Conservation (phyloP, 2,113 vertebrate species). For the Garra rufa region DNA sequence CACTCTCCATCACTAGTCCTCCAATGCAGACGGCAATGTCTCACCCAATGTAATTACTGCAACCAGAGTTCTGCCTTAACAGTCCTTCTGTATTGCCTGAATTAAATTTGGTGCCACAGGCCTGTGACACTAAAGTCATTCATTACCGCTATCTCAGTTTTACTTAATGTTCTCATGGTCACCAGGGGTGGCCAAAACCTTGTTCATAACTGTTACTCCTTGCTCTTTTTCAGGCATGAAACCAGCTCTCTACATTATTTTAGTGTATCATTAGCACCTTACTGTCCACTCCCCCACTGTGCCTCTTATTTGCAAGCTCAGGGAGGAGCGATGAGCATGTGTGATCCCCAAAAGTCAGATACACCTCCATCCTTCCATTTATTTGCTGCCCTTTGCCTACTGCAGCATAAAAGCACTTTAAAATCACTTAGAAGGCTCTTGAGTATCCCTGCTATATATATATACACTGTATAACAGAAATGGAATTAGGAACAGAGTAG, state of each 20-base stretch:
- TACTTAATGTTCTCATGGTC: constrained; percentile 55
- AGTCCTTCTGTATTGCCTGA: constrained; percentile 48
- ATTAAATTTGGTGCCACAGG: constrained; percentile 50
- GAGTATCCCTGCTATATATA: constrained; percentile 20
- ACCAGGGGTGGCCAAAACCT: constrained; percentile 11
- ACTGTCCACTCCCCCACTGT: constrained; percentile 20
- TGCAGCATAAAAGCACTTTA: constrained; percentile 59
- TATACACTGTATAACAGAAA: neutral
- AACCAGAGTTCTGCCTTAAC: constrained; percentile 52
- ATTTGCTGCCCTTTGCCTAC: constrained; percentile 28
- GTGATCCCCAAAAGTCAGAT: constrained; percentile 23
- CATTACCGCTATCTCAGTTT: constrained; percentile 45
- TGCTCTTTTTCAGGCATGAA: neutral
- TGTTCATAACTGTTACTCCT: constrained; percentile 8
- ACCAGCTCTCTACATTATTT: constrained; percentile 27
- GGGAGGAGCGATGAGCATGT: constrained; percentile 4
- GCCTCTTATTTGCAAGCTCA: neutral
- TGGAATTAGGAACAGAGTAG: neutral
- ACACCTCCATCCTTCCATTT: constrained; percentile 19
- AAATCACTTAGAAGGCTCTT: constrained; percentile 45
- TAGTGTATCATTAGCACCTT: constrained; percentile 35
- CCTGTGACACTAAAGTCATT: constrained; percentile 46
- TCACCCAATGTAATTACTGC: constrained; percentile 53
- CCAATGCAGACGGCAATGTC: constrained; percentile 39
- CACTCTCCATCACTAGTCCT: constrained; percentile 54